phyloP scores from a whole-genome alignment of 2,113 vertebrate genomes.

The Cryptotis parvus region DNA sequence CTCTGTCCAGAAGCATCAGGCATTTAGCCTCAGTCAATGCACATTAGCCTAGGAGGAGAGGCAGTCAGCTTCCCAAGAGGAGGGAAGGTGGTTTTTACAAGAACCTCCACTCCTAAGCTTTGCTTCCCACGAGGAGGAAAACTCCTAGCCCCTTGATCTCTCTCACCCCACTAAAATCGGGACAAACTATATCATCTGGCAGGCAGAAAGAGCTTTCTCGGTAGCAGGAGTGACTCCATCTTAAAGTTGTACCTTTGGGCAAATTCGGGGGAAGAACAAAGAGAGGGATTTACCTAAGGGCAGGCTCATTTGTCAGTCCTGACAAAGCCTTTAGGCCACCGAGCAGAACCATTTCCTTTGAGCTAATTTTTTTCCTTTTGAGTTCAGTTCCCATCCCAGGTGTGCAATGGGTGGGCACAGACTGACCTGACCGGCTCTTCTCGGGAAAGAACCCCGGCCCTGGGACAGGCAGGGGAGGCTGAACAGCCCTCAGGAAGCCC shows the following conservation, averaged over 20 bases:
- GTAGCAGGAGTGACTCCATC: conserved; percentile 15
- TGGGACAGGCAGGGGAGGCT: neutral
- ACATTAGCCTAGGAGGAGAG: conserved; percentile 73
- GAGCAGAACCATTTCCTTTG: conserved; percentile 1
- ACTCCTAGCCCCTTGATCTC: conserved; percentile 1
- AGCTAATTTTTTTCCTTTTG: neutral
- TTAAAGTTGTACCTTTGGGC: neutral
- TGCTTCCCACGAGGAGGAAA: conserved; percentile 49
- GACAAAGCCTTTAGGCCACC: conserved; percentile 57
- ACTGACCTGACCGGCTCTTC: neutral
- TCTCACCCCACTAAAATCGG: conserved; percentile 45
- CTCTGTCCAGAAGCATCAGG: conserved; percentile 72
- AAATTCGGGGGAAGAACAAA: neutral
- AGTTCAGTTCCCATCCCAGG: conserved; percentile 36
- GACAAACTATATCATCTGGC: neutral
- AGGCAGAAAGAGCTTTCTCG: conserved; percentile 42
- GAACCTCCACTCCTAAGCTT: conserved; percentile 41
- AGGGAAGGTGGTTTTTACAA: conserved; percentile 38
- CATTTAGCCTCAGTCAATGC: conserved; percentile 70
- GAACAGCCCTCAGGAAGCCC: conserved; percentile 55
- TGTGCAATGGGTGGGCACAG: neutral
- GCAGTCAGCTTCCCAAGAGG: conserved; percentile 56
- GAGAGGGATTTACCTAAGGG: neutral
- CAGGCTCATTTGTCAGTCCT: conserved; percentile 59
- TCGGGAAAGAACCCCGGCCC: neutral